A percentile compares a stretch with the other conserved stretches of the same genome.
Conservation (phyloP, 2,888 invertebrate genomes). For the Scaptodrosophila latifasciaeformis region DNA sequence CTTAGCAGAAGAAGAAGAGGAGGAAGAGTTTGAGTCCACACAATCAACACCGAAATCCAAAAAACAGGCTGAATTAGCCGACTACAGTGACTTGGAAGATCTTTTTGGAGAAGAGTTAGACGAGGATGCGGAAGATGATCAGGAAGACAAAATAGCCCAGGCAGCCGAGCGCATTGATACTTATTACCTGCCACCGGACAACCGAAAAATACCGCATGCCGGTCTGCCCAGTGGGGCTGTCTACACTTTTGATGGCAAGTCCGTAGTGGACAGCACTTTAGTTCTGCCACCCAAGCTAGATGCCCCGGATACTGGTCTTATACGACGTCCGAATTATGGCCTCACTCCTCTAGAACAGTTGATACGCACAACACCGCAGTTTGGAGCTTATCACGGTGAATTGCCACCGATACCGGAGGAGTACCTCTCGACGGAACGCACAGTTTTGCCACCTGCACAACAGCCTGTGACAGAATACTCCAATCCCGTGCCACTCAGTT, state of each 20-base stretch:
- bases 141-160: slow-evolving; percentile 76
- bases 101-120: slow-evolving; percentile 32
- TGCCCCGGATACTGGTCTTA: slow-evolving; percentile 41
- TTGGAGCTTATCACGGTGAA: slow-evolving; percentile 84
- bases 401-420: slow-evolving; percentile 77
- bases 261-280: slow-evolving; percentile 80
- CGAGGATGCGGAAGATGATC: slow-evolving; percentile 54
- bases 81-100: slow-evolving; percentile 40
- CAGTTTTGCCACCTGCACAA: slow-evolving; percentile 13
- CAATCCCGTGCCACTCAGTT: slow-evolving; percentile 36
- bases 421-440: slow-evolving; percentile 71
- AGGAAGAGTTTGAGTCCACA: slow-evolving; percentile 2
- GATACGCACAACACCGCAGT: slow-evolving; percentile 82
- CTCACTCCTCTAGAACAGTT: slow-evolving; percentile 78
- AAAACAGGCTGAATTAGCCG: neutral
- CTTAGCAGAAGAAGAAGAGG: slow-evolving; percentile 11
- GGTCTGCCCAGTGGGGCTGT: slow-evolving; percentile 78
- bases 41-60: neutral
- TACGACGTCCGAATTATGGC: slow-evolving; percentile 56
- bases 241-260: slow-evolving; percentile 86
- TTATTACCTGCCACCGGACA: slow-evolving; percentile 84
- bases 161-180: slow-evolving; percentile 83
- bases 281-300: slow-evolving; percentile 76
- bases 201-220: slow-evolving; percentile 72
- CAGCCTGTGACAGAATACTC: slow-evolving; percentile 60